Evolutionary conservation across 2,797 vertebrate genomes (phyloP).

Genomic region (Limosa lapponica): DNA sequence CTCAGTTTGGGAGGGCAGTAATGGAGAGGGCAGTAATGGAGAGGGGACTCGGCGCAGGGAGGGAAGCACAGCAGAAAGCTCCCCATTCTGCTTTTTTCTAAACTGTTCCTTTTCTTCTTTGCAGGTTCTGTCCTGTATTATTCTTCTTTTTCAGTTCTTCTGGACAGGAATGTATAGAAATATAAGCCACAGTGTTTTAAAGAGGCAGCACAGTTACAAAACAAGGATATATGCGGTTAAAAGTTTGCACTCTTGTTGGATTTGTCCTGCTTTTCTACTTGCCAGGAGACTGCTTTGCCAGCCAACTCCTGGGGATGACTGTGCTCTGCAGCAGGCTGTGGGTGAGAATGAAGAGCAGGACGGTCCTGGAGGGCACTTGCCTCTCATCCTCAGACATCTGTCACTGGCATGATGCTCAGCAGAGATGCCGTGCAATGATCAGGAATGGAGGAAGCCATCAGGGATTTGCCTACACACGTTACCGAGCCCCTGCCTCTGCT

Average conservation of each 20-base stretch:
- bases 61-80: not conserved
- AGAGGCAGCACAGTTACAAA: not conserved
- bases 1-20: not conserved
- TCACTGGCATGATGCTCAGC: not conserved
- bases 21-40: not conserved
- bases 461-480: not conserved
- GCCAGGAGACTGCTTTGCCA: not conserved
- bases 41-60: not conserved
- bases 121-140: not conserved
- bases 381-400: not conserved
- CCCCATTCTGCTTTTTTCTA: not conserved
- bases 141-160: not conserved
- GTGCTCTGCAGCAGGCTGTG: not conserved
- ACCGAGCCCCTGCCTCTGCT: not conserved
- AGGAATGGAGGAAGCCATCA: accelerated
- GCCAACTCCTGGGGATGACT: not conserved
- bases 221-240: not conserved
- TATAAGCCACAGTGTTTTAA: not conserved
- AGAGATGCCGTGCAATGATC: not conserved
- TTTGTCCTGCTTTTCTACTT: not conserved
- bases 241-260: not conserved
- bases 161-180: not conserved
- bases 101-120: not conserved
- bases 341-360: not conserved
- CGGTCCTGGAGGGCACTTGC: not conserved